Evolutionary conservation across 2,113 vertebrate genomes (phyloP), one percentile per base, ranked within the genome.

Genomic region (Bubo bubo): DNA sequence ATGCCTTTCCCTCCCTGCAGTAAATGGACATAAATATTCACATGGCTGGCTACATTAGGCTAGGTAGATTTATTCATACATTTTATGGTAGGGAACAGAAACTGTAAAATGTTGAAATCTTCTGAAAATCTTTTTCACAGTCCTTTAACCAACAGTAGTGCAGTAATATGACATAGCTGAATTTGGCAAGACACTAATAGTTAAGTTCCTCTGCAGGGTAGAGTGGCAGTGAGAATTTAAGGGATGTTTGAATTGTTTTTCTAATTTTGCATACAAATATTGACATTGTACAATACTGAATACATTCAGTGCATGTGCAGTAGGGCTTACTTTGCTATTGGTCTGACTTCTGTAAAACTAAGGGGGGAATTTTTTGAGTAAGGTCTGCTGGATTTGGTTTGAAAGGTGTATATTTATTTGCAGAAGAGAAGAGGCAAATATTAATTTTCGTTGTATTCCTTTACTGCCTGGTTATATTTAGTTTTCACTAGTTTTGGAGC

Each of bases 391-490:
- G 32, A 71, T 92, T 90, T 93, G 59, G 19, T 88, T 80, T 55
- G 37, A 86, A 62, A 71, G 13, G 2, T 56, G 6, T 67, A 2
- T 22, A 30, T 63, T 77, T 56, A 49, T 63, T 76, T 95, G 56
- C 55, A 60, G 86, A 79, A 93, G 58, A 94, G 39, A 84, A 91
- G 70, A 92, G 23, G 34, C 27, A 90, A 88, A 81, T 90, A 89
- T 4, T 95, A 14, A 26, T 80, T 89, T 96, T 83, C 12, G 26
- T 66, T 91, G 43, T 47, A 24, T 68, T 55, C 26, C 43, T 90
- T 95, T 91, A 74, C 52, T 70, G 37, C 77, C 87, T 62, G 24
- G 27, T 35, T 91, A 41, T 59, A 59, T 8, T 71, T 76, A 24
- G 9, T 59, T 96, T 77, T 22, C 26, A 27, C 94, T 90, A 56